Evolutionary conservation across 2,113 vertebrate genomes (phyloP), one percentile per base, ranked within the genome.

Genomic region (Genyomyrus donnyi): DNA sequence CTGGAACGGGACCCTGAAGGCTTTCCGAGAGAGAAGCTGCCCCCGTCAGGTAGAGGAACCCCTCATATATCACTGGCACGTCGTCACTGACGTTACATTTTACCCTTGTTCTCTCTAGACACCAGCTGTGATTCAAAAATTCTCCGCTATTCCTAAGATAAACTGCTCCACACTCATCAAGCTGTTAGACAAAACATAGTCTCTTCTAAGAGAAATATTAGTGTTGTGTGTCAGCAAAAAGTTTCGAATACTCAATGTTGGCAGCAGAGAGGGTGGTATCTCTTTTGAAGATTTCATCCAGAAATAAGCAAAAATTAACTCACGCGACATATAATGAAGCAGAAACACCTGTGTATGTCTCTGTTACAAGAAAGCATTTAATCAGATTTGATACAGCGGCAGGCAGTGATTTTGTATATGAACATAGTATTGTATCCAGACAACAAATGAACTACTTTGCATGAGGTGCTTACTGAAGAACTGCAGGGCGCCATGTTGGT

Each of bases 1-100:
- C 89, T 93, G 93, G 93, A 93, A 93, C 24, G 93, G 92, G 19
- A 85, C 93, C 24, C 90, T 93, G 62, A 93, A 92, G 83, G 90
- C 90, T 87, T 92, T 93, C 62, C 87, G 92, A 27, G 92, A 93
- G 58, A 90, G 90, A 74, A 91, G 39, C 88, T 93, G 90, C 70
- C 90, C 91, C 50, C 90, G 92, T 15, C 89, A 92, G 93, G 93
- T 92, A 91, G 19, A 85, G 3, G 39, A 0, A 11, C 8, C 83
- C 21, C 19, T 21, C 17, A 53, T 39, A 52, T 53, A 19, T 19
- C 53, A 88, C 21, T 88, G 39, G 11, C 58, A 88, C n/a, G 5
- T 74, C 27, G 15, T 80, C 31, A 7, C 74, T 19, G 5, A 80
- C 1, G 2, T 42, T 80, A 80, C 2, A 19, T 77, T 77, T 39